Conservation (phyloP, 2,113 vertebrate species). For the Semnornis frantzii region DNA sequence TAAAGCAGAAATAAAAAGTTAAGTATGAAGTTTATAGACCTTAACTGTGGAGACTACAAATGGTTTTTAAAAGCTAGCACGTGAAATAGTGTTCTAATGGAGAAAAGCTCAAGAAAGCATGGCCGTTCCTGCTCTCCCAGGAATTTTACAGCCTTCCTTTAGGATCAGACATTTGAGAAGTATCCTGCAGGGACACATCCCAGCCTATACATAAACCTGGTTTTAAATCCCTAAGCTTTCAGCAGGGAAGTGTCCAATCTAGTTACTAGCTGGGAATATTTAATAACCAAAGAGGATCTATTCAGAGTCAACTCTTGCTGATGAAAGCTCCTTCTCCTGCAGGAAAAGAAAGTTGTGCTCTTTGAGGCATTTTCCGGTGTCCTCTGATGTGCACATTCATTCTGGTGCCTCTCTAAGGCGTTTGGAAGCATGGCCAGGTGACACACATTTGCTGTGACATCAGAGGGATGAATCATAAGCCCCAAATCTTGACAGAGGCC, state of each 20-base stretch:
- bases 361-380: not conserved
- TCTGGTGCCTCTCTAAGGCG: not conserved
- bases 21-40: conserved; percentile 24
- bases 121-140: not conserved
- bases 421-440: not conserved
- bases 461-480: not conserved
- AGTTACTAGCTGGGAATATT: not conserved
- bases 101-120: not conserved
- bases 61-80: not conserved
- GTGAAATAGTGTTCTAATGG: not conserved
- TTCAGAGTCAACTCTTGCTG: not conserved
- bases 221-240: not conserved
- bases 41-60: not conserved
- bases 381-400: not conserved
- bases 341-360: not conserved
- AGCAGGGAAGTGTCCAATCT: not conserved
- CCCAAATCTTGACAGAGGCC: not conserved
- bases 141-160: not conserved
- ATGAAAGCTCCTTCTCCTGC: not conserved
- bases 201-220: not conserved
- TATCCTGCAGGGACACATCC: not conserved
- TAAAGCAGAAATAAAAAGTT: conserved; percentile 48
- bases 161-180: not conserved
- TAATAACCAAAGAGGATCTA: not conserved
- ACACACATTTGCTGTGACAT: not conserved